Base-by-base conservation (phyloP, 92 coral and sea anemone species). In the Actinernus sp. region DNA sequence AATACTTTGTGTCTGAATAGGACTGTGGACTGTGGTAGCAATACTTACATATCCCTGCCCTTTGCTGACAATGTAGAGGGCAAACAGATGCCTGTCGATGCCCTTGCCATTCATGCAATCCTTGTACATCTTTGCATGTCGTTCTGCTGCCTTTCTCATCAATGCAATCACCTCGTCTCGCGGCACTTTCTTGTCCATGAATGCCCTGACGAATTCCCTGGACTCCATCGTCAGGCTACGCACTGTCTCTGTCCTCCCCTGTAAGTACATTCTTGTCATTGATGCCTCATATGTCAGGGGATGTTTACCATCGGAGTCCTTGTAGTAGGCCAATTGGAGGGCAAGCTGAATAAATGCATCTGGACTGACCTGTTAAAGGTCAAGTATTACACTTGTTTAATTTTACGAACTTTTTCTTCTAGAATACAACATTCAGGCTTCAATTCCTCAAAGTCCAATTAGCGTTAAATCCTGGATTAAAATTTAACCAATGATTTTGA, bases 61-160 rank as follows among this genome's bases (percentile, higher is more conserved):
- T 55, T 59, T 87, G 68, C 97, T 87, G 41, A 95, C 99, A 28
- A 95, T 91, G 51, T 64, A 95, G 63, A 95, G 70, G 6, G 95
- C 91, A 91, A 95, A 95, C 57, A 95, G 85, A 56, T 95, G 99
- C 23, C 99, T 69, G 69, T 95, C 99, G 47, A 87, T 38, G 6
- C 99, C 99, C 53, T 80, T 91, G 45, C 99, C 99, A 61, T 91
- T 91, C 99, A 95, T 95, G 43, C 97, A 95, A 58, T 95, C 99
- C 63, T 95, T 95, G 88, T 95, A 91, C 73, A 59, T 65, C 59
- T 58, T 80, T 1, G 92, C 95, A 66, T 95, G 99, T 34, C 70
- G 54, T 0, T 80, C 63, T 11, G 83, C 96, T 8, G 92, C 93
- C 38, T 60, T 70, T 31, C 40, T 75, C 17, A 91, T 61, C 34